A percentile compares a stretch with the other conserved stretches of the same genome.
Conservation (phyloP, 2,888 invertebrate species). For the Caenorhabditis virilis region DNA sequence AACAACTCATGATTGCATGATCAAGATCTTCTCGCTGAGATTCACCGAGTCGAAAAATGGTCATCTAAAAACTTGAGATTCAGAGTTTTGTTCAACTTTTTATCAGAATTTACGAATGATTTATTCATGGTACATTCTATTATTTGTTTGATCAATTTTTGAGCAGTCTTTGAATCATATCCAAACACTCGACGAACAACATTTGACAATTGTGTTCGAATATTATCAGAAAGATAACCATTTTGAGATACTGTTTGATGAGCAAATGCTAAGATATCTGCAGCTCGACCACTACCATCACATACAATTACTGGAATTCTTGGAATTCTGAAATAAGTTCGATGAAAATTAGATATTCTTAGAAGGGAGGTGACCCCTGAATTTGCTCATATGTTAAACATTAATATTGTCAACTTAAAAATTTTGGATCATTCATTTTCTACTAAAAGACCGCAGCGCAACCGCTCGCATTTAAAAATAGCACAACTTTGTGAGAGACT, state of each 20-base stretch:
- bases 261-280: conserved; percentile 91
- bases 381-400: too few relatives aligned
- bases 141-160: conserved; percentile 86
- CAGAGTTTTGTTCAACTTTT: conserved; percentile 1
- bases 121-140: conserved; percentile 89
- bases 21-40: conserved; percentile 88
- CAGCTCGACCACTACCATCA: conserved; percentile 85
- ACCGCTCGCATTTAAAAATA: too few relatives aligned
- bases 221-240: conserved; percentile 78
- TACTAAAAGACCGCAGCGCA: too few relatives aligned
- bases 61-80: conserved; percentile 76
- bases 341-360: too few relatives aligned
- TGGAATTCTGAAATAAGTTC: conserved; percentile 36
- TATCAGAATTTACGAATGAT: conserved; percentile 79
- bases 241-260: conserved; percentile 77
- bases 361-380: too few relatives aligned
- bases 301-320: conserved; percentile 79
- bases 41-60: conserved; percentile 89
- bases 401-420: too few relatives aligned
- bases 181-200: conserved; percentile 92
- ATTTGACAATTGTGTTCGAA: conserved; percentile 86
- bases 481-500: too few relatives aligned
- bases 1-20: conserved; percentile 91
- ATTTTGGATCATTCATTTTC: too few relatives aligned
- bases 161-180: conserved; percentile 84